Evolutionary conservation across 2,797 vertebrate species (phyloP), one percentile per base, ranked within the genome.

Genomic region (Alfaro cultratus): DNA sequence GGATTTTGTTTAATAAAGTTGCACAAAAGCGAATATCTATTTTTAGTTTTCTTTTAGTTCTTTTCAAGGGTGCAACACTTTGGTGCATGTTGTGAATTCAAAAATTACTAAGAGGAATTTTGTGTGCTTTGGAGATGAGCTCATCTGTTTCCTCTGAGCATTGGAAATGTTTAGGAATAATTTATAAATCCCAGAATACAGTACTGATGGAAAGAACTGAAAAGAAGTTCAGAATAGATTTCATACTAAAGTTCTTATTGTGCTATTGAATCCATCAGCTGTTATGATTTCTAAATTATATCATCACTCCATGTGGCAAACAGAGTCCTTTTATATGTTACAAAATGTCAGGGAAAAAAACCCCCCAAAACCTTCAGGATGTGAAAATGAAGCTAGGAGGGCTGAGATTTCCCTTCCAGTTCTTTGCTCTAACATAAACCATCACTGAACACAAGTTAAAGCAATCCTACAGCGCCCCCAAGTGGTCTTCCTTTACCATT

Each of bases 401-500:
- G 41, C n/a, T 74, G 39, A 23, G 6, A 67, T 36, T 67, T 67
- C 18, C 34, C 62, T 23, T 36, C 60, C 15, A 62, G n/a, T 60
- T 31, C 51, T 60, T 53, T 18, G 13, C 18, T 29, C 34, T 0
- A 55, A n/a, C 53, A 13, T 7, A 3, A 7, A 53, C 34, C 21
- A 11, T 57, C 43, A 71, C 1, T 39, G 41, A 49, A 8, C 6
- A 72, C 45, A 34, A 23, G 26, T 49, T 79, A 64, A 1, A 68
- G 34, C 79, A 83, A 86, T 83, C 81, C 87, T 87, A 82, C 41
- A 91, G 85, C 86, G 34, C 88, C 87, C 18, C 80, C 83, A 80
- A 49, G 85, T 89, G 93, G 87, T 39, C 16, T 21, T 36, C 15
- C 16, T 8, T 6, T 16, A 6, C 57, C 49, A 51, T 51, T 23